A percentile compares a stretch with the other conserved stretches of the same genome.
These are phyloP conservation scores for Papilio demoleus DNA, from an alignment of 2,888 invertebrate genomes.

Conservation along the genomic window DNA sequence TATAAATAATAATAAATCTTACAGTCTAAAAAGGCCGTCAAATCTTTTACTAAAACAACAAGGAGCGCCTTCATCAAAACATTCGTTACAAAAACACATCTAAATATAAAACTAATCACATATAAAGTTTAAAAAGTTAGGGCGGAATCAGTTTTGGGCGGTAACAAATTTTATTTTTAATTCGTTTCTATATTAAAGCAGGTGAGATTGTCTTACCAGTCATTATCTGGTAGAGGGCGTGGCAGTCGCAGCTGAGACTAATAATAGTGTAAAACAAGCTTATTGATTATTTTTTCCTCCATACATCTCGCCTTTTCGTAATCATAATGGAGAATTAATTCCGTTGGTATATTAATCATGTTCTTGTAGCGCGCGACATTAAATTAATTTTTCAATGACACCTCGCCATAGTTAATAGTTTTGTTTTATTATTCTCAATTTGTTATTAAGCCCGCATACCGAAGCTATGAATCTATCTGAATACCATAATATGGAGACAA, in stretches of 20 bases:
- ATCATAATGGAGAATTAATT: conserved; percentile 37
- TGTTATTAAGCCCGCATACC: background rate
- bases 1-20: background rate
- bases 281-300: conserved; percentile 41
- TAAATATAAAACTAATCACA: conserved; percentile 31
- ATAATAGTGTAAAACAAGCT: conserved; percentile 41
- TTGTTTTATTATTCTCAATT: conserved; percentile 12
- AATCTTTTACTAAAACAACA: conserved; percentile 12
- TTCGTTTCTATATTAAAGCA: conserved; percentile 36
- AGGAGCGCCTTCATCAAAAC: conserved; percentile 21
- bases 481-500: background rate
- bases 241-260: conserved; percentile 43
- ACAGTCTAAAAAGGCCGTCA: background rate
- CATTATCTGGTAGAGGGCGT: conserved; percentile 44
- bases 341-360: conserved; percentile 38
- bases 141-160: conserved; percentile 38
- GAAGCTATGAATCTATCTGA: background rate
- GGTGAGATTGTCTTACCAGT: conserved; percentile 43
- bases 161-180: conserved; percentile 34
- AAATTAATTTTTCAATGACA: conserved; percentile 29
- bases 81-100: conserved; percentile 31
- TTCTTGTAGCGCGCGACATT: conserved; percentile 36
- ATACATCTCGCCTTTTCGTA: conserved; percentile 29
- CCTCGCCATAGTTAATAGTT: conserved; percentile 7
- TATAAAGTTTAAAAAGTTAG: conserved; percentile 17